These are phyloP conservation scores for Psilopogon haemacephalus DNA, from an alignment of 2,113 vertebrate species.

Conservation along the genomic window DNA sequence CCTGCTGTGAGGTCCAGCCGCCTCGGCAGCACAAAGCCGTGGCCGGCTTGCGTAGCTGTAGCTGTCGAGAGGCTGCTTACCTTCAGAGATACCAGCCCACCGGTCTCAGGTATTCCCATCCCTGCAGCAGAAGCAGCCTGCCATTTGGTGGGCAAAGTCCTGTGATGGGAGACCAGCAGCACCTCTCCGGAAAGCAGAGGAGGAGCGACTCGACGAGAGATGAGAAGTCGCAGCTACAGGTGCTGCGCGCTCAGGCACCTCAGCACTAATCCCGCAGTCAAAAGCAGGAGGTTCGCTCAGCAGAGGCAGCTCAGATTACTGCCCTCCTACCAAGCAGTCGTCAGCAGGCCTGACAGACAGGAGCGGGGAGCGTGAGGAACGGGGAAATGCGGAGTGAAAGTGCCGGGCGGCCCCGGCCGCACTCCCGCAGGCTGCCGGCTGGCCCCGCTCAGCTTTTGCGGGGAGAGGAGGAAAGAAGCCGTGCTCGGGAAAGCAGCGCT, in stretches of 20 bases:
- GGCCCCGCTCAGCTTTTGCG: background rate
- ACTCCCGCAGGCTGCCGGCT: background rate
- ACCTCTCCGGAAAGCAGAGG: background rate
- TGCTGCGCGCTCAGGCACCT: conserved; percentile 59
- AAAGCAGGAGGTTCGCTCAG: conserved; percentile 36
- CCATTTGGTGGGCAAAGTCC: background rate
- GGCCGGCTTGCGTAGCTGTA: background rate
- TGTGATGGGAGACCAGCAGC: background rate
- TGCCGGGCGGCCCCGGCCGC: conserved; percentile 4
- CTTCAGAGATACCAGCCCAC: background rate
- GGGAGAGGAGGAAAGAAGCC: background rate
- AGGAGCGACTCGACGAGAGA: background rate
- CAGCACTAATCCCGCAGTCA: background rate
- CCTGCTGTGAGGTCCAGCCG: background rate
- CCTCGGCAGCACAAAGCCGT: background rate
- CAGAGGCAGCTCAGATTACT: conserved; percentile 77
- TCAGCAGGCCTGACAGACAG: conserved; percentile 63
- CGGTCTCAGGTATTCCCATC: background rate
- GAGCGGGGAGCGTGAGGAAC: conserved; percentile 65
- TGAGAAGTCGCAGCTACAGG: conserved; percentile 47
- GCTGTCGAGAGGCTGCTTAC: conserved; percentile 55
- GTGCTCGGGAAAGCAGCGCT: background rate
- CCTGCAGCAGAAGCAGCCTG: background rate
- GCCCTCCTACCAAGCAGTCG: conserved; percentile 77
- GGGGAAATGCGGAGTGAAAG: conserved; percentile 40